These are phyloP conservation scores for Stichodactyla mertensii DNA, from an alignment of 64 coral and sea anemone species.

Conservation along the genomic window DNA sequence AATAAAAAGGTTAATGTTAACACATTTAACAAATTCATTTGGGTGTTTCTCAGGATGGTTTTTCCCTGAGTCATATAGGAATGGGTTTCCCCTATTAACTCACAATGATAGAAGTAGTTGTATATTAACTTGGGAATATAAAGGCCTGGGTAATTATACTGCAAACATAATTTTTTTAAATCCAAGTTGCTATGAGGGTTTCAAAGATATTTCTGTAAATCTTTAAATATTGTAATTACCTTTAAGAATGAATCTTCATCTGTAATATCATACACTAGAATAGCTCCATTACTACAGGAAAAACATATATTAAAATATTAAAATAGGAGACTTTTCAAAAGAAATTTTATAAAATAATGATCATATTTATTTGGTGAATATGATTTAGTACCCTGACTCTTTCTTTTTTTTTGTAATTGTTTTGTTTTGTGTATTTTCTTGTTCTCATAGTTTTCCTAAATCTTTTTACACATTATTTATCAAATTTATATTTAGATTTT, in stretches of 20 bases:
- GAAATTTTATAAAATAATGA: background rate
- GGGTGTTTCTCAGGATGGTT: background rate
- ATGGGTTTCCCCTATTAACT: background rate
- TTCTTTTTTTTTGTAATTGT: no score
- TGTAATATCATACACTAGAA: slow-evolving; percentile 98
- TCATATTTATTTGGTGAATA: no score
- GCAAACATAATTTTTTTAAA: background rate
- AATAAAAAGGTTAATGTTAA: background rate
- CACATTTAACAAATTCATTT: background rate
- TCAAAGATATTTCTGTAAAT: background rate
- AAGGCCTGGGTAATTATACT: background rate
- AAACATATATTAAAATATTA: background rate
- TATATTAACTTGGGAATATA: no score
- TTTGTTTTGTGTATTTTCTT: no score
- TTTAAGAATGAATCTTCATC: slow-evolving; percentile 99
- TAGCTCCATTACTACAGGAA: slow-evolving; percentile 88
- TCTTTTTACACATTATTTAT: no score
- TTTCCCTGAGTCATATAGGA: background rate
- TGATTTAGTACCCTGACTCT: no score
- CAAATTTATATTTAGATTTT: no score
- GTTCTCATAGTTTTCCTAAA: no score
- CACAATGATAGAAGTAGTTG: no score
- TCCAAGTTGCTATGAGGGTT: background rate
- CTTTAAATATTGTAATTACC: slow-evolving; percentile 26
- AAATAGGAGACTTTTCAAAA: background rate